Evolutionary conservation across 2,113 vertebrate species (phyloP), one percentile per base, ranked within the genome.

Genomic region (Panurus biarmicus): DNA sequence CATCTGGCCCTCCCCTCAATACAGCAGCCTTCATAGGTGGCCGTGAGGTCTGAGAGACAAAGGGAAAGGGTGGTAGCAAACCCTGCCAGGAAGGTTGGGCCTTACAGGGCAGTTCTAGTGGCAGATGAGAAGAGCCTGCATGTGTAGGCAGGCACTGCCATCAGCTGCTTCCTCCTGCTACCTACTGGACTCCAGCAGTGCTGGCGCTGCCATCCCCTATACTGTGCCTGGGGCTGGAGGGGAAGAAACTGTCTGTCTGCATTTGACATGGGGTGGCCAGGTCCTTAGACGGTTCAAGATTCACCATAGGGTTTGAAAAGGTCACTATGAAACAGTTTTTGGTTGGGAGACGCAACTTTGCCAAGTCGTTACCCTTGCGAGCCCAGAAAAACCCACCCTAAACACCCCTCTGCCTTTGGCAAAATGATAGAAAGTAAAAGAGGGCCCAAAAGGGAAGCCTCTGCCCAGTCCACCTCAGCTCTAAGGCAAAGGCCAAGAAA

Each of bases 191-290:
- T 53, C 38, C 21, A 15, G 19, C 28, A 16, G 16, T 9, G 19
- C 35, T 26, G 21, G 10, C 0, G 2, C 45, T 51, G 25, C 36
- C 51, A 12, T 61, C 10, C 31, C 18, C 44, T 23, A 6, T 0
- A 0, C 44, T 40, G 11, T 69, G 64, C 19, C 36, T 51, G 31
- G 10, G 36, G 10, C 5, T 18, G 14, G 23, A 13, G 5, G 23
- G 8, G 5, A 35, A 23, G 17, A 36, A 35, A 35, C 8, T 0
- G 0, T 31, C 26, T 36, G 21, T 31, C 2, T 0, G 3, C 45
- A 31, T 8, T 8, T 22, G 5, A 42, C 31, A 10, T 12, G 31
- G 15, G 15, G 16, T 20, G 25, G 16, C 21, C 36, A 29, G 25
- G 20, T 6, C 31, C 20, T 7, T 1, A 15, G 25, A 20, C 0